Evolutionary conservation across 1,140 invertebrate genomes (phyloP).

Genomic region (Drosophila chauvacae): DNA sequence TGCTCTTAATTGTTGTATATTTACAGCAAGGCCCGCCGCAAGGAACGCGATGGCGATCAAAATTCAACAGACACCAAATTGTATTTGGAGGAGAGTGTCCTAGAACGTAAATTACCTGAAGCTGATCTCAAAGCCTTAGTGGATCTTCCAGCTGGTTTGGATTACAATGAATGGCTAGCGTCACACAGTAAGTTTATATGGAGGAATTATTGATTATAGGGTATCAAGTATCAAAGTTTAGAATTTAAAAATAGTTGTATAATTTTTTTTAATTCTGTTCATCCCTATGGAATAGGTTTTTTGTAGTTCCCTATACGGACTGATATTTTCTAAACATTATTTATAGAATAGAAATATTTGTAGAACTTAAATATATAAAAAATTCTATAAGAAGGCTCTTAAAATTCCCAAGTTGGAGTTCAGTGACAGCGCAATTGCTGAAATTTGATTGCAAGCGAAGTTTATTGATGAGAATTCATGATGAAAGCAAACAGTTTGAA

Average conservation of each 20-base stretch:
- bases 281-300: not conserved
- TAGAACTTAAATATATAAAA: not conserved
- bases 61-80: slow-evolving; percentile 95
- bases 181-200: slow-evolving; percentile 94
- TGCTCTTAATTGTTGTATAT: slow-evolving; percentile 23
- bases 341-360: not conserved
- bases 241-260: not conserved
- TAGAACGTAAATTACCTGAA: slow-evolving; percentile 96
- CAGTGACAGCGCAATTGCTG: not conserved
- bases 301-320: not conserved
- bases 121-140: slow-evolving; percentile 96
- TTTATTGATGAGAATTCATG: not conserved
- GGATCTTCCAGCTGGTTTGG: slow-evolving; percentile 95
- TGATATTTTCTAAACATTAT: not conserved
- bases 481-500: not conserved
- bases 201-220: not conserved
- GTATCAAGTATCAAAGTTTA: not conserved
- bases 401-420: not conserved
- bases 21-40: slow-evolving; percentile 97
- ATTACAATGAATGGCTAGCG: slow-evolving; percentile 99
- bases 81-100: slow-evolving; percentile 96
- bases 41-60: slow-evolving; percentile 95
- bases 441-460: too few relatives aligned
- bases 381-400: not conserved
- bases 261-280: not conserved